These are phyloP conservation scores for Pionites leucogaster DNA, from an alignment of 2,113 vertebrate genomes.

Conservation along the genomic window DNA sequence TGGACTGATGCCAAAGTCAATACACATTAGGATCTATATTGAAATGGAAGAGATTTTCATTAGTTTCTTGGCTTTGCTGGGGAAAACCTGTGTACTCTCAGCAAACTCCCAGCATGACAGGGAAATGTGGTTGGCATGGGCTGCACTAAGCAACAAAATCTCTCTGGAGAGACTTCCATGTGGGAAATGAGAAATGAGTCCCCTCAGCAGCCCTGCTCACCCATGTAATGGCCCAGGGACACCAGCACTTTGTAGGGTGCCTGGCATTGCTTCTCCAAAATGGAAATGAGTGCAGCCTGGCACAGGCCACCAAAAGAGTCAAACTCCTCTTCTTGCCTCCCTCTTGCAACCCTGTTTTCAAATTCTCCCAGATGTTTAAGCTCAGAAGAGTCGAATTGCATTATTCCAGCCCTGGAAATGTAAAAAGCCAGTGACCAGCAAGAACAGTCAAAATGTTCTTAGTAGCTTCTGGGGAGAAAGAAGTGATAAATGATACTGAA, in stretches of 20 bases:
- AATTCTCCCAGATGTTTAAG: background rate
- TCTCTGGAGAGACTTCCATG: background rate
- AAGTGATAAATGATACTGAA: background rate
- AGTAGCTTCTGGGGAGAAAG: background rate
- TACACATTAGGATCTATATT: background rate
- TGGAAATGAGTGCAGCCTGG: background rate
- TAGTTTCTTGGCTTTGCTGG: constrained; percentile 9
- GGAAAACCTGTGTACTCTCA: background rate
- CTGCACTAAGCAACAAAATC: background rate
- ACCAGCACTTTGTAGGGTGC: background rate
- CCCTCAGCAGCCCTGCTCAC: background rate
- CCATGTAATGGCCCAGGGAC: background rate
- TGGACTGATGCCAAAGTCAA: background rate
- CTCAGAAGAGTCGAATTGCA: background rate
- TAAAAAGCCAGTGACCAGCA: background rate
- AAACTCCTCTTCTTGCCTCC: background rate
- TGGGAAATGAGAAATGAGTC: background rate
- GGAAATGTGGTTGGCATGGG: background rate
- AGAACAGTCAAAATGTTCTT: background rate
- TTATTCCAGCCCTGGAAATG: background rate
- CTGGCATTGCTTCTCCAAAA: background rate
- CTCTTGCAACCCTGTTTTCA: background rate
- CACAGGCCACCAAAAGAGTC: background rate
- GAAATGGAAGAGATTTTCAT: background rate
- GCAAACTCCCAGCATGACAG: background rate